Conservation (phyloP, 2,113 vertebrate genomes). For the Apodemus speciosus region DNA sequence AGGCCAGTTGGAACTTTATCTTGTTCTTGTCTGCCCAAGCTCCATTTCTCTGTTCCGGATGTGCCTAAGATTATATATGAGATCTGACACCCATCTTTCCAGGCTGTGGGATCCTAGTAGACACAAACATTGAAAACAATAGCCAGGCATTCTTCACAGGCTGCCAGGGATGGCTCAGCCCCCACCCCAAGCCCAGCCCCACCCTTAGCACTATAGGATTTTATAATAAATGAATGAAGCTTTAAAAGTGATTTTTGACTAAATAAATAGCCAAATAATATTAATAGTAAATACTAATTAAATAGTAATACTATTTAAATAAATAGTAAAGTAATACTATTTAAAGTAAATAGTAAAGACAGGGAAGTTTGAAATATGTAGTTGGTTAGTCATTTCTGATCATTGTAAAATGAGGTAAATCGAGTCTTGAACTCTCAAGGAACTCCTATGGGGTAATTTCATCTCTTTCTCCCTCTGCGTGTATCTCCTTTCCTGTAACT, state of each 20-base stretch:
- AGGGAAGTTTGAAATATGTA: not conserved
- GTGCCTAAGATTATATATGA: slow-evolving; percentile 33
- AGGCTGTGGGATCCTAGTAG: slow-evolving; percentile 67
- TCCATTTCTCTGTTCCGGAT: slow-evolving; percentile 75
- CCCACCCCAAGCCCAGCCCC: too few relatives aligned
- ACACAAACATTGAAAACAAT: slow-evolving; percentile 37
- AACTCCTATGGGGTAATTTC: not conserved
- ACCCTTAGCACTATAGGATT: not conserved
- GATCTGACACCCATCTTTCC: slow-evolving; percentile 80
- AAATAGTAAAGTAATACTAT: not conserved
- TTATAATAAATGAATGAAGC: not conserved
- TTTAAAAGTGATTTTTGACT: not conserved
- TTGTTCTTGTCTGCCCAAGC: slow-evolving; percentile 69
- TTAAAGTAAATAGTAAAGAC: slow-evolving; percentile 22
- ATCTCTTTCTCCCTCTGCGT: not conserved
- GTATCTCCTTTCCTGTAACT: too few relatives aligned
- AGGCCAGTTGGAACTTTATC: slow-evolving; percentile 74
- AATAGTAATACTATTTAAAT: too few relatives aligned
- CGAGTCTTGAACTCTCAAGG: not conserved
- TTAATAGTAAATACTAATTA: too few relatives aligned
- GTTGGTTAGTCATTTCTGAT: slow-evolving; percentile 20
- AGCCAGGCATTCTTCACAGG: not conserved
- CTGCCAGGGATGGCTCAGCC: not conserved
- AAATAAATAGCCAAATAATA: too few relatives aligned
- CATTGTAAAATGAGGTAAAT: not conserved